Evolutionary conservation across 2,797 vertebrate genomes (phyloP).

Genomic region (Nannoperca obscura): DNA sequence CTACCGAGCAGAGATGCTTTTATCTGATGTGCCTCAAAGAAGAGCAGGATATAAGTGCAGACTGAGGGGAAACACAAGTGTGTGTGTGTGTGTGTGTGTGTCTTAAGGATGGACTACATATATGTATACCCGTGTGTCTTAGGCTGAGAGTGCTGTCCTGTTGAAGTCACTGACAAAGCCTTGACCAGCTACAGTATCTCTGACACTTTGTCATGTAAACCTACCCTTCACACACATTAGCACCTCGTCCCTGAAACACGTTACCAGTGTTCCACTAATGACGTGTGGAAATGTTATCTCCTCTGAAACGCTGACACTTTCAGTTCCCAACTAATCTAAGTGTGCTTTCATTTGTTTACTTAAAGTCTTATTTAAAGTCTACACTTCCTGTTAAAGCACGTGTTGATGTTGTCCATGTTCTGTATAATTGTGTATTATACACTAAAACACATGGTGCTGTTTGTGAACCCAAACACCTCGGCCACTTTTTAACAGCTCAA

Average conservation of each 20-base stretch:
- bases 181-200: slow-evolving; percentile 39
- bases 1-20: background rate
- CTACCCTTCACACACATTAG: slow-evolving; percentile 47
- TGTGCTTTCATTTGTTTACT: background rate
- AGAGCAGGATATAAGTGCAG: slow-evolving; percentile 32
- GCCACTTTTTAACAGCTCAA: background rate
- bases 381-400: background rate
- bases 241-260: slow-evolving; percentile 35
- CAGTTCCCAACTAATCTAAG: background rate
- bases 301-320: slow-evolving; percentile 1
- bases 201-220: slow-evolving; percentile 46
- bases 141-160: slow-evolving; percentile 36
- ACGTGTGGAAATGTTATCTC: slow-evolving; percentile 21
- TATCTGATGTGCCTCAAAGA: slow-evolving; percentile 37
- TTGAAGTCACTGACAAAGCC: slow-evolving; percentile 40
- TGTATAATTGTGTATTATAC: background rate
- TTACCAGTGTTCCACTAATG: slow-evolving; percentile 7
- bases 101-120: slow-evolving; percentile 16
- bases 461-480: background rate
- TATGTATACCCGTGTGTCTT: slow-evolving; percentile 12
- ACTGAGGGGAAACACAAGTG: slow-evolving; percentile 27
- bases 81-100: background rate
- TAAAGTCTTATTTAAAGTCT: background rate
- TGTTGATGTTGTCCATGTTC: background rate
- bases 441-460: background rate